These are phyloP conservation scores for Galeopterus variegatus DNA, from an alignment of 2,113 vertebrate species.

Conservation along the genomic window DNA sequence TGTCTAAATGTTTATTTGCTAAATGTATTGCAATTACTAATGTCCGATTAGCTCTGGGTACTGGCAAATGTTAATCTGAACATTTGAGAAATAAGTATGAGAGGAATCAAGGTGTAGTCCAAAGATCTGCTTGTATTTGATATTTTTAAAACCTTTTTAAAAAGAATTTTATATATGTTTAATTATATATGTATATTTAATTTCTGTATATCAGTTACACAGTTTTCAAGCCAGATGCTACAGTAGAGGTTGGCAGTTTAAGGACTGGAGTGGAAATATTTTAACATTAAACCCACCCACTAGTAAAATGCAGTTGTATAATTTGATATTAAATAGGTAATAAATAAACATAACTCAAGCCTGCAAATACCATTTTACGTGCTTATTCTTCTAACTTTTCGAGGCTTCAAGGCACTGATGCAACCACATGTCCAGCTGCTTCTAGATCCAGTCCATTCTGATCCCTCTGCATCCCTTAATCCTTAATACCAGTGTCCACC, in stretches of 20 bases:
- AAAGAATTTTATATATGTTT: slow-evolving; percentile 36
- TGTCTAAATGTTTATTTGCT: slow-evolving; percentile 18
- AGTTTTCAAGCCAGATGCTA: neutral
- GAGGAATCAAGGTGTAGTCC: neutral
- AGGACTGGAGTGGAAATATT: neutral
- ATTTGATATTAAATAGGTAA: slow-evolving; percentile 5
- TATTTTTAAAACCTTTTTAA: slow-evolving; percentile 33
- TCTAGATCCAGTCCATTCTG: neutral
- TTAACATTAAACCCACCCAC: neutral
- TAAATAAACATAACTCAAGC: neutral
- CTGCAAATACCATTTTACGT: neutral
- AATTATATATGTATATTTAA: neutral
- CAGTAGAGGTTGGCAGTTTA: neutral
- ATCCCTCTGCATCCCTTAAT: neutral
- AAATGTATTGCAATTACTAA: neutral
- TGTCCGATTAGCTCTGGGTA: neutral
- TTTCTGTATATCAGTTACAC: neutral
- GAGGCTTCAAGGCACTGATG: neutral
- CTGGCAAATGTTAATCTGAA: neutral
- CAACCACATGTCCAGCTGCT: neutral
- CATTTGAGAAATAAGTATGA: slow-evolving; percentile 23
- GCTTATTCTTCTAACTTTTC: neutral
- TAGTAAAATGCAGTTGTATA: neutral
- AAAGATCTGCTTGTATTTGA: neutral
- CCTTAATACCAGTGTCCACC: neutral